Evolutionary conservation across 2,113 vertebrate species (phyloP).

Genomic region (Cyprinodon variegatus): DNA sequence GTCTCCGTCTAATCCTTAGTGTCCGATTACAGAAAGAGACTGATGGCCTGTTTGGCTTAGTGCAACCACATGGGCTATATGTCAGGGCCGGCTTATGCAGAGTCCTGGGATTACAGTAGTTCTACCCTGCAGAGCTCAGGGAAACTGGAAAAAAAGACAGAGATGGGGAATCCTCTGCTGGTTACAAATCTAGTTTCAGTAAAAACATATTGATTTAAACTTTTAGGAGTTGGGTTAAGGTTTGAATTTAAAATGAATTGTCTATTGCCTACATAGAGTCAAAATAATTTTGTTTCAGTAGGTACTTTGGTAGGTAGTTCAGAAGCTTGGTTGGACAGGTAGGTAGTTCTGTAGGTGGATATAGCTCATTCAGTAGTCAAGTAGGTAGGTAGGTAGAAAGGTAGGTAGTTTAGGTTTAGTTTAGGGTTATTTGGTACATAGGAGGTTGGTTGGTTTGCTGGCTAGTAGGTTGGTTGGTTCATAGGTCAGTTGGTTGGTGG

Average conservation of each 20-base stretch:
- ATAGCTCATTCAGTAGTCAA: too few relatives aligned
- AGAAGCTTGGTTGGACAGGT: too few relatives aligned
- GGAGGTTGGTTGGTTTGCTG: too few relatives aligned
- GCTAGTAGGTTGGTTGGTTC: too few relatives aligned
- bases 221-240: not conserved
- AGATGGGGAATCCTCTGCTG: conserved; percentile 9
- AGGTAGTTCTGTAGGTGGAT: too few relatives aligned
- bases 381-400: too few relatives aligned
- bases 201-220: not conserved
- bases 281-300: too few relatives aligned
- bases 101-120: conserved; percentile 65
- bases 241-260: too few relatives aligned
- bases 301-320: too few relatives aligned
- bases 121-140: conserved; percentile 36
- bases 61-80: conserved; percentile 61
- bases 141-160: conserved; percentile 2
- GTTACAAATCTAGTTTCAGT: conserved; percentile 1
- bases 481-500: not conserved
- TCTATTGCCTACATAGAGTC: too few relatives aligned
- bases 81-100: conserved; percentile 58
- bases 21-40: conserved; percentile 65
- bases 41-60: conserved; percentile 68
- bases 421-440: too few relatives aligned
- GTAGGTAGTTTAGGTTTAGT: too few relatives aligned
- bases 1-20: conserved; percentile 59